A percentile compares a stretch with the other conserved stretches of the same genome.
Evolutionary conservation across 37 sponge, comb jelly and placozoan genomes (phyloP).

Genomic region (Sycon ciliatum): DNA sequence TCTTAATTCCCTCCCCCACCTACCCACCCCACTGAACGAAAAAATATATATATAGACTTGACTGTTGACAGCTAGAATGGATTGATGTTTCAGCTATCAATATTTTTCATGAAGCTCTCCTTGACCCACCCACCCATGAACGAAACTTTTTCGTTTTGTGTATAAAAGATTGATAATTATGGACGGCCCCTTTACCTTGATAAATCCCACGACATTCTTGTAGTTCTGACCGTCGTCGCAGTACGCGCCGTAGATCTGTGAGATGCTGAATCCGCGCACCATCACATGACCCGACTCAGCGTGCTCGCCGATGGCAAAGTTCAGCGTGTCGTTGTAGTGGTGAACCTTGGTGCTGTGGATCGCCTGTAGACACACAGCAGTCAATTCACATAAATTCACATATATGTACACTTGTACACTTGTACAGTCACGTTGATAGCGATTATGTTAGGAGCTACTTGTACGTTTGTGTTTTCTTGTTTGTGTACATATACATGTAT

Average conservation of each 20-base stretch:
- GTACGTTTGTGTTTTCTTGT: background rate
- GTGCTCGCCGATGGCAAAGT: slow-evolving; percentile 36
- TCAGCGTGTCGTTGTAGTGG: slow-evolving; percentile 70
- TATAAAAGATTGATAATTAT: background rate
- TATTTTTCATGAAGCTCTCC: no score
- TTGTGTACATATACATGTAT: background rate
- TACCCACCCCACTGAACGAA: no score
- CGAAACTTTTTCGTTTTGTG: no score
- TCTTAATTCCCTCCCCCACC: no score
- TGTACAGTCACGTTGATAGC: background rate
- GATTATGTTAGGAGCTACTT: background rate
- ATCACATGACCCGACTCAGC: background rate
- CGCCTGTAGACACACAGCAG: slow-evolving; percentile 22
- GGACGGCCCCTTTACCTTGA: slow-evolving; percentile 68
- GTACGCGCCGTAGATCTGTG: slow-evolving; percentile 55
- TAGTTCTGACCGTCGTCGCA: slow-evolving; percentile 88
- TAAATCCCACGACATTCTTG: slow-evolving; percentile 76
- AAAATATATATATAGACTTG: no score
- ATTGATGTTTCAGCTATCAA: no score
- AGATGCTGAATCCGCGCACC: slow-evolving; percentile 54
- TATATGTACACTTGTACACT: background rate
- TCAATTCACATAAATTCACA: background rate
- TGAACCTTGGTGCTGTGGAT: slow-evolving; percentile 55
- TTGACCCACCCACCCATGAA: no score
- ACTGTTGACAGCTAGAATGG: no score